phyloP scores from a whole-genome alignment of 2,113 vertebrate species.

The Chlamydotis undulata region DNA sequence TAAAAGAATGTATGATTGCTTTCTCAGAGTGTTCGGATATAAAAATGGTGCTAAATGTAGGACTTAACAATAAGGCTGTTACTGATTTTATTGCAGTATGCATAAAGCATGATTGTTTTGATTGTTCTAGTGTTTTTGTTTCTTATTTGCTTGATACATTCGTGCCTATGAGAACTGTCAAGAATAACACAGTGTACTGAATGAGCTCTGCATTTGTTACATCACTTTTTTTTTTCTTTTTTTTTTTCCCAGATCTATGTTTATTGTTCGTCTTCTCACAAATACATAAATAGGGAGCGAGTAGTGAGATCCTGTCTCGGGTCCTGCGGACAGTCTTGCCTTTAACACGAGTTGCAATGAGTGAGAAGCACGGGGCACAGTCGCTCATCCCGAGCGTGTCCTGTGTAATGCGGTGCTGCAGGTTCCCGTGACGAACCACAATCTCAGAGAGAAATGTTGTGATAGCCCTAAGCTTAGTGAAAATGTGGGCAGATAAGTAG shows the following conservation, averaged over 20 bases:
- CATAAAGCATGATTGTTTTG: slow-evolving; percentile 47
- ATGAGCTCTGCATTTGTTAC: background rate
- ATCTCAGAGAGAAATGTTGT: background rate
- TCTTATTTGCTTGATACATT: background rate
- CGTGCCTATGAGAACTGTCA: slow-evolving; percentile 40
- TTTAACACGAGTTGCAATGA: background rate
- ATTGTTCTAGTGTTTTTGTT: slow-evolving; percentile 23
- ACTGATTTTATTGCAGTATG: slow-evolving; percentile 31
- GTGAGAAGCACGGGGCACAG: background rate
- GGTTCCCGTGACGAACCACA: background rate
- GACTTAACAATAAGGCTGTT: slow-evolving; percentile 71
- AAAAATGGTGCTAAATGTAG: slow-evolving; percentile 87
- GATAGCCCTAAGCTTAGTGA: background rate
- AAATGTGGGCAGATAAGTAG: background rate
- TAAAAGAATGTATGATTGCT: slow-evolving; percentile 7
- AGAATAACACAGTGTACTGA: background rate
- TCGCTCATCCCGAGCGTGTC: background rate
- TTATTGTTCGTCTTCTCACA: background rate
- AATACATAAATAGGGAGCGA: background rate
- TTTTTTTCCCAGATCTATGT: background rate
- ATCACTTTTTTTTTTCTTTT: no score
- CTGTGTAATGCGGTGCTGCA: background rate
- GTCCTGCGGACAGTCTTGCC: background rate
- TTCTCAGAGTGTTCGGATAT: slow-evolving; percentile 60
- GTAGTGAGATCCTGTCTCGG: background rate